phyloP scores from a whole-genome alignment of 2,888 invertebrate genomes.

The Aphidius colemani region DNA sequence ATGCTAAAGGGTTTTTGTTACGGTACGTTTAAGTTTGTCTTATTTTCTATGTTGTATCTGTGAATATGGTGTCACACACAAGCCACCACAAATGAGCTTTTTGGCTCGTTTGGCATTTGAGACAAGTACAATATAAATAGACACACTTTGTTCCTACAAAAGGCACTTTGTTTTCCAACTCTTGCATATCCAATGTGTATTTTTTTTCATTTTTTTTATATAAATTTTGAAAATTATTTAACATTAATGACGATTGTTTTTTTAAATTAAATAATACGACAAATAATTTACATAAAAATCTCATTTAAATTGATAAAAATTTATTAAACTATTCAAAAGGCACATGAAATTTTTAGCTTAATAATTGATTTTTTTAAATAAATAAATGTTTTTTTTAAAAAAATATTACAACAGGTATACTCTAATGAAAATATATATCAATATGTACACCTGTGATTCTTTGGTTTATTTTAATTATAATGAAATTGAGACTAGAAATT shows the following conservation, averaged over 20 bases:
- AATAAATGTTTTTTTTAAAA: background rate
- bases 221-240: slow-evolving; percentile 6
- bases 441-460: background rate
- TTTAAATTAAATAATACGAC: slow-evolving; percentile 10
- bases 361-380: background rate
- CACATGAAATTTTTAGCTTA: background rate
- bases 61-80: slow-evolving; percentile 33
- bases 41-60: slow-evolving; percentile 20
- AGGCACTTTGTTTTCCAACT: slow-evolving; percentile 48
- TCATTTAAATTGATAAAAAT: background rate
- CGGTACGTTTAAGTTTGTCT: slow-evolving; percentile 49
- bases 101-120: slow-evolving; percentile 55
- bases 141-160: slow-evolving; percentile 56
- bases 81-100: slow-evolving; percentile 30
- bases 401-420: too few relatives aligned
- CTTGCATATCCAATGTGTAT: slow-evolving; percentile 12
- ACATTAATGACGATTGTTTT: slow-evolving; percentile 21
- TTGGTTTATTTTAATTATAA: too few relatives aligned
- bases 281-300: background rate
- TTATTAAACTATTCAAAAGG: background rate
- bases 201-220: background rate
- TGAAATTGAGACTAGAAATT: slow-evolving; percentile 31
- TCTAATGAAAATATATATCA: background rate
- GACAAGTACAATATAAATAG: slow-evolving; percentile 55
- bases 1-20: slow-evolving; percentile 48